phyloP scores from a whole-genome alignment of 2,113 vertebrate genomes.

The Petroica traversi region DNA sequence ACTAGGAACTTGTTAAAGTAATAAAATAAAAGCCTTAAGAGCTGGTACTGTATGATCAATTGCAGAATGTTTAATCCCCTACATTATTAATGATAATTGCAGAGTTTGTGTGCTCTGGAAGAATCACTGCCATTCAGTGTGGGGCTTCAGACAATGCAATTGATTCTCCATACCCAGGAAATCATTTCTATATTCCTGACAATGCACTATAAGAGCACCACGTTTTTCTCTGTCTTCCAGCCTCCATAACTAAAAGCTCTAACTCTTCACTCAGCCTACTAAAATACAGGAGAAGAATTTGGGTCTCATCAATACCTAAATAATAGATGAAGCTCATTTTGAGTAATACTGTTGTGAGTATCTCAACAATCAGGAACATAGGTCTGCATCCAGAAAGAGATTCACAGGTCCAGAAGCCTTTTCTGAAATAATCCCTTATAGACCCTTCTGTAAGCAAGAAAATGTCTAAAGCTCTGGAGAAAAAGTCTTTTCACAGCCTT shows the following conservation, averaged over 20 bases:
- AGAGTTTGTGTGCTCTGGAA: background rate
- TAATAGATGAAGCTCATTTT: background rate
- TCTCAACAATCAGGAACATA: rapidly evolving
- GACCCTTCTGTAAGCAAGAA: background rate
- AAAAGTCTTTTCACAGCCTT: background rate
- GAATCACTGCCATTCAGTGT: background rate
- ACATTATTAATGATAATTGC: background rate
- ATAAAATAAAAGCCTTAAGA: background rate
- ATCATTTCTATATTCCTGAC: background rate
- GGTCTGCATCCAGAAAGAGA: background rate
- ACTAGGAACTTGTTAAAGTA: background rate
- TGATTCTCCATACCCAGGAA: background rate
- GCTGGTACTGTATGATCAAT: background rate
- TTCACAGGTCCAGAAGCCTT: background rate
- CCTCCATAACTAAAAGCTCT: background rate
- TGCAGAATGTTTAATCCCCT: background rate
- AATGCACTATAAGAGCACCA: background rate
- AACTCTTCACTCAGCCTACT: background rate
- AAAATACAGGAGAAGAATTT: background rate
- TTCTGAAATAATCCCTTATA: background rate
- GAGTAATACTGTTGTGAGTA: background rate
- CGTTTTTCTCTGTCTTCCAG: background rate
- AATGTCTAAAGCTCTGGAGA: background rate
- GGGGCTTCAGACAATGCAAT: background rate
- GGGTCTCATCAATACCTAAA: background rate